phyloP scores from a whole-genome alignment of 2,888 invertebrate species.

The Agriopis marginaria region DNA sequence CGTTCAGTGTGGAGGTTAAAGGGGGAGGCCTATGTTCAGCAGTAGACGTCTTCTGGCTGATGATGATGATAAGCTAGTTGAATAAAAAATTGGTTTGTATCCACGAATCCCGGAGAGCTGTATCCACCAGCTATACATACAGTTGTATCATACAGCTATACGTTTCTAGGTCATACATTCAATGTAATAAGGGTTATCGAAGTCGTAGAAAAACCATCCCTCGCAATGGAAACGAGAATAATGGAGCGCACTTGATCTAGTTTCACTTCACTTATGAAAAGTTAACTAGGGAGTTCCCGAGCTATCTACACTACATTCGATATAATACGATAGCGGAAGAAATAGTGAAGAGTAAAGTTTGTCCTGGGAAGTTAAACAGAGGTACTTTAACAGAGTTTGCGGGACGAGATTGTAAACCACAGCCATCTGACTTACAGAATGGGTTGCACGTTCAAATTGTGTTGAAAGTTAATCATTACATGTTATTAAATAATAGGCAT shows the following conservation, averaged over 20 bases:
- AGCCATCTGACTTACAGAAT: constrained; percentile 56
- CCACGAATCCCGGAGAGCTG: no score
- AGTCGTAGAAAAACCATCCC: constrained; percentile 25
- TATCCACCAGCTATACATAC: no score
- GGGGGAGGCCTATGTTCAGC: no score
- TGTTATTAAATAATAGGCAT: no score
- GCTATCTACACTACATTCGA: constrained; percentile 59
- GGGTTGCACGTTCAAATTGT: constrained; percentile 37
- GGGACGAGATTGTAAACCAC: constrained; percentile 55
- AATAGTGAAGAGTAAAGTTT: constrained; percentile 64
- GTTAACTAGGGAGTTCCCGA: constrained; percentile 55
- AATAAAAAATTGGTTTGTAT: background rate
- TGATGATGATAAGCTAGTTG: background rate
- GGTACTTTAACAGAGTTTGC: constrained; percentile 59
- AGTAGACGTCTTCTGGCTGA: no score
- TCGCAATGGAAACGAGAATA: constrained; percentile 25
- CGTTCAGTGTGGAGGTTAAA: no score
- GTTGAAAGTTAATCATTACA: no score
- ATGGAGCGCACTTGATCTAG: constrained; percentile 47
- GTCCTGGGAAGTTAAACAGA: constrained; percentile 64
- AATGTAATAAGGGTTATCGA: constrained; percentile 10
- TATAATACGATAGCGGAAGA: constrained; percentile 63
- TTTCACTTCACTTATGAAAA: constrained; percentile 54
- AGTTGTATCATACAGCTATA: no score
- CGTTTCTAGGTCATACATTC: background rate